Evolutionary conservation across 2,113 vertebrate species (phyloP).

Genomic region (Rhinopithecus roxellana): DNA sequence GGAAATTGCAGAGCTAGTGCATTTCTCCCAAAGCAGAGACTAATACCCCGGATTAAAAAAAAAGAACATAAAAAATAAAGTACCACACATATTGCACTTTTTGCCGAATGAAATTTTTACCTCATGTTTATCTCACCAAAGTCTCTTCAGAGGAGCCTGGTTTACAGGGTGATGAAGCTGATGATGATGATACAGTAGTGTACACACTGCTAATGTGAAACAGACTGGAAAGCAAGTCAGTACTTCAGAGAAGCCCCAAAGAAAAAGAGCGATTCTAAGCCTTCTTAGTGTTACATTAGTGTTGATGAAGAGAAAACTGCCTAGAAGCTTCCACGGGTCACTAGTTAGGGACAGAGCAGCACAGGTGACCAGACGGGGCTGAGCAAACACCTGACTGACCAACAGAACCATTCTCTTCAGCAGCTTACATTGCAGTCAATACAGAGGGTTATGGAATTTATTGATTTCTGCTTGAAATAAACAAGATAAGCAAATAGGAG

Average conservation of each 20-base stretch:
- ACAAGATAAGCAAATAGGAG: neutral
- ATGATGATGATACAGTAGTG: slow-evolving; percentile 79
- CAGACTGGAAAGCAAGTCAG: slow-evolving; percentile 56
- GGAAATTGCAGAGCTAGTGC: slow-evolving; percentile 82
- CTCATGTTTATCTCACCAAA: slow-evolving; percentile 82
- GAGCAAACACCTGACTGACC: neutral
- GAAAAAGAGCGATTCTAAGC: slow-evolving; percentile 30
- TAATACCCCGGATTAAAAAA: slow-evolving; percentile 80
- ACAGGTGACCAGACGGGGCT: neutral
- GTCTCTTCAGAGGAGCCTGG: slow-evolving; percentile 83
- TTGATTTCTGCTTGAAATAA: slow-evolving; percentile 17
- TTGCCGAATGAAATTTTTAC: slow-evolving; percentile 83
- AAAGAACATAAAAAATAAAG: slow-evolving; percentile 80
- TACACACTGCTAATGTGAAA: slow-evolving; percentile 68
- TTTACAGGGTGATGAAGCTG: slow-evolving; percentile 80
- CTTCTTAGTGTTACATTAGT: slow-evolving; percentile 56
- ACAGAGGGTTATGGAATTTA: neutral
- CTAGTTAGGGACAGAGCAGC: slow-evolving; percentile 34
- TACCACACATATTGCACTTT: slow-evolving; percentile 88
- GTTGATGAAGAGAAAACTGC: slow-evolving; percentile 57
- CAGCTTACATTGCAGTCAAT: neutral
- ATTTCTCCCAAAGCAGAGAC: slow-evolving; percentile 82
- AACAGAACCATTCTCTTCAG: neutral
- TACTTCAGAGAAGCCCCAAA: slow-evolving; percentile 59
- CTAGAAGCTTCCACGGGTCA: slow-evolving; percentile 33